Percentiles rank a stretch among this genome's conserved stretches.
phyloP scores from a whole-genome alignment of 2,888 invertebrate genomes.

The Xestia sexstrigata region DNA sequence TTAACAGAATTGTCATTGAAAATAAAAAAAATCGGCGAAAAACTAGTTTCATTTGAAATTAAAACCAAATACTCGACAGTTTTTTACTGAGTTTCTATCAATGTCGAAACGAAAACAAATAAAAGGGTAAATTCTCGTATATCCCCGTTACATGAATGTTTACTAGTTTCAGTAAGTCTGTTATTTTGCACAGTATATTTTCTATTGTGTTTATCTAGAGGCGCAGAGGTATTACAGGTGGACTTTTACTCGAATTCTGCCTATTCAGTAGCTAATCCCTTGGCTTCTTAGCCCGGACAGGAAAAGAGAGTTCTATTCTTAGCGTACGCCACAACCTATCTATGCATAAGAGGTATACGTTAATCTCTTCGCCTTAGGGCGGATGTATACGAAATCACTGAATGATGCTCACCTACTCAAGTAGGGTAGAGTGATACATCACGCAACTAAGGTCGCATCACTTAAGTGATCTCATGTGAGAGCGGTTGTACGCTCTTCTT shows the following conservation, averaged over 20 bases:
- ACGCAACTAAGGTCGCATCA: not conserved
- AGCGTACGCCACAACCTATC: not conserved
- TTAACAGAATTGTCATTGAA: not conserved
- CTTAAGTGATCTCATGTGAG: not conserved
- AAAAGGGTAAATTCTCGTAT: not conserved
- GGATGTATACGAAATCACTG: constrained; percentile 1
- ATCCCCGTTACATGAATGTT: not conserved
- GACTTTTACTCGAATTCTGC: constrained; percentile 1
- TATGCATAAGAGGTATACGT: constrained; percentile 2
- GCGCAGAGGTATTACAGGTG: constrained; percentile 11
- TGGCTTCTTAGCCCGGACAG: constrained; percentile 17
- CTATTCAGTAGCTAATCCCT: constrained; percentile 22
- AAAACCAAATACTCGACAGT: not conserved
- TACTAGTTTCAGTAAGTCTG: not conserved
- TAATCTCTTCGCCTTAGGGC: constrained; percentile 29
- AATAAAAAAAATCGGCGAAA: not conserved
- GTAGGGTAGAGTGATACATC: not conserved
- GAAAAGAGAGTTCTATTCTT: constrained; percentile 37
- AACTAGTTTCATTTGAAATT: not conserved
- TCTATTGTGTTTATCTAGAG: not conserved
- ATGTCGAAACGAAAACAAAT: not conserved
- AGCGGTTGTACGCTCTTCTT: not conserved
- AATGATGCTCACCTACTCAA: not conserved
- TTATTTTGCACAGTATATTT: not conserved
- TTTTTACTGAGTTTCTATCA: not conserved